These are phyloP conservation scores for Ceratosolen fusciceps DNA, from an alignment of 1,140 invertebrate genomes.

Conservation along the genomic window DNA sequence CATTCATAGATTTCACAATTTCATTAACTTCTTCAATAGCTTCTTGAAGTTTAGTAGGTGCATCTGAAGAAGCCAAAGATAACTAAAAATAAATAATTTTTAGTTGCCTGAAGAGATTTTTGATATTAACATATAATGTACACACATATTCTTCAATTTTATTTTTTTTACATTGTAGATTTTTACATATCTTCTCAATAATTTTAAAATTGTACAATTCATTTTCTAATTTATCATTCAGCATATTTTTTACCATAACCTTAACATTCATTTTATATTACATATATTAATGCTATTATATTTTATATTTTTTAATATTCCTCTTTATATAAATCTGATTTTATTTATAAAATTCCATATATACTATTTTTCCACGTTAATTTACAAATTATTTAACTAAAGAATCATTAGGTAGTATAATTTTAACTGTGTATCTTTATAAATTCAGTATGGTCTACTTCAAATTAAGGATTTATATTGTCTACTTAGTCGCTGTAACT, in stretches of 20 bases:
- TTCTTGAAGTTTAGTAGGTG: constrained; percentile 75
- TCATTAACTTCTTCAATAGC: constrained; percentile 74
- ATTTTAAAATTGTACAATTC: constrained; percentile 71
- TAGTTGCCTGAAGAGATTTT: background rate
- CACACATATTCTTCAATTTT: constrained; percentile 73
- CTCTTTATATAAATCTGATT: no score
- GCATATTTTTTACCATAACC: constrained; percentile 69
- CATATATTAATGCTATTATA: background rate
- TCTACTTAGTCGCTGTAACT: no score
- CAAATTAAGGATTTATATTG: no score
- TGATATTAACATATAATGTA: constrained; percentile 37
- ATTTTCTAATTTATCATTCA: constrained; percentile 74
- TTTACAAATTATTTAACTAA: no score
- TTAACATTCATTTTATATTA: constrained; percentile 58
- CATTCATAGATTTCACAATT: constrained; percentile 70
- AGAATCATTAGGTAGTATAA: no score
- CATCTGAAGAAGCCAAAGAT: constrained; percentile 74
- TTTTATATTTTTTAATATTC: background rate
- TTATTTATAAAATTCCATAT: no score
- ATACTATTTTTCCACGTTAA: no score
- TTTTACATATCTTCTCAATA: constrained; percentile 69
- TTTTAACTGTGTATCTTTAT: no score
- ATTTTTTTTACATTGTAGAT: constrained; percentile 70
- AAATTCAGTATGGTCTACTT: no score
- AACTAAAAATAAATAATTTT: constrained; percentile 67